Evolutionary conservation across 1,140 invertebrate genomes (phyloP), one percentile per base, ranked within the genome.

Genomic region (Drosophila lini): DNA sequence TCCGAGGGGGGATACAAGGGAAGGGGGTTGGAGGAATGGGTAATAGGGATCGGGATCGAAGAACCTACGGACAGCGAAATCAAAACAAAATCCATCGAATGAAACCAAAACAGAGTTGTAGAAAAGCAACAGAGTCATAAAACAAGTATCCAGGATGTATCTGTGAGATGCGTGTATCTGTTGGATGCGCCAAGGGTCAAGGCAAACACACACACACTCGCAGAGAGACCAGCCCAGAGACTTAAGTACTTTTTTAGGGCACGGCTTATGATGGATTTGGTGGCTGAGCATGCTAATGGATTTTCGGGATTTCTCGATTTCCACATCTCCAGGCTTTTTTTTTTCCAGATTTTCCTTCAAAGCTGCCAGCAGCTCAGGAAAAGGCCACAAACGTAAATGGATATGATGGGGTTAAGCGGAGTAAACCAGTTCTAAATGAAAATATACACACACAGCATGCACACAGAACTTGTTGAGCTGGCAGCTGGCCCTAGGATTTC

Each of bases 61-160:
- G 52, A 55, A 19, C 60, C 41, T 55, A n/a, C 65, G 76, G 71
- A 83, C 75, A 76, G 53, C 48, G 77, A 50, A 84, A 84, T 76
- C 74, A 69, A 88, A 76, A 83, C 80, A 83, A 83, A 83, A 88
- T 78, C 76, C 80, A 89, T 88, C 77, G 84, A 88, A 65, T 36
- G 45, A 44, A 69, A 41, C 62, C 65, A 79, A 86, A 85, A 88
- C 79, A 88, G 52, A 88, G 83, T 83, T 88, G 84, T 83, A 88
- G 67, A 83, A 80, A 41, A 41, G 82, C 47, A 71, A 88, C 75
- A 81, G 77, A 88, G 84, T 70, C 80, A 88, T 89, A 88, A 88
- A 88, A 88, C 84, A 88, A 88, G 83, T 88, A 88, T 89, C 80
- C 84, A 89, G 80, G 81, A 84, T 84, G 69, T 69, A 44, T 36